Percentiles rank a stretch among this genome's conserved stretches.
Evolutionary conservation across 2,113 vertebrate species (phyloP).

Genomic region (Esox niger): DNA sequence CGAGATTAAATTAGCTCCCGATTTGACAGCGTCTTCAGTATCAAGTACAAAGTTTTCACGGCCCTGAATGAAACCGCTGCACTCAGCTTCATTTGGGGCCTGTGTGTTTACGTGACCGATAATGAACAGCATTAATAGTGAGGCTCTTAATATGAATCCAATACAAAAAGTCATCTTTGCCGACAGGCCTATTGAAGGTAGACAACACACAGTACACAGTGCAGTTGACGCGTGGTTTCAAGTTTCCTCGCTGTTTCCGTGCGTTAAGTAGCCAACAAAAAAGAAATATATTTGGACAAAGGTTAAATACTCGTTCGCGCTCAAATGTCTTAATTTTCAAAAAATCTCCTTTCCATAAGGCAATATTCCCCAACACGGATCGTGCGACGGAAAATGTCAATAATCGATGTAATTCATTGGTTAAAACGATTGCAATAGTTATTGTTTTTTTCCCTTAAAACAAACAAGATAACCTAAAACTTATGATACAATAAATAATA

Average conservation of each 20-base stretch:
- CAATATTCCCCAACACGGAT: neutral
- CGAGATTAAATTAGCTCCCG: conserved; percentile 78
- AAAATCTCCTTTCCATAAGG: too few species aligned
- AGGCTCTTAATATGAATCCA: neutral
- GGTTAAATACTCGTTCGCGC: too few species aligned
- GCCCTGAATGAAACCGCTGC: conserved; percentile 61
- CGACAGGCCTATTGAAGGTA: neutral
- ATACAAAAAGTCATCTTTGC: neutral
- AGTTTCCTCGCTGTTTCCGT: neutral
- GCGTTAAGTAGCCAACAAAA: neutral
- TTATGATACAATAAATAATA: too few species aligned
- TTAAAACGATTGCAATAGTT: neutral
- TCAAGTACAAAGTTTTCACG: conserved; percentile 79
- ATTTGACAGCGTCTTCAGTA: conserved; percentile 74
- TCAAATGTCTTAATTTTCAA: too few species aligned
- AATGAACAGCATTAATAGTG: neutral
- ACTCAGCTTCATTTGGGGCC: conserved; percentile 4
- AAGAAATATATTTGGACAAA: neutral
- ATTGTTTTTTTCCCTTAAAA: too few species aligned
- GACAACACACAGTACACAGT: neutral
- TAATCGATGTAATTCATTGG: neutral
- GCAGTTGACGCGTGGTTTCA: neutral
- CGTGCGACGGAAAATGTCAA: neutral
- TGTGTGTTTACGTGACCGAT: neutral
- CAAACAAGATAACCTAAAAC: too few species aligned